Percentiles rank a stretch among this genome's conserved stretches.
Evolutionary conservation across 2,797 vertebrate genomes (phyloP).

Genomic region (Lophotriccus pileatus): DNA sequence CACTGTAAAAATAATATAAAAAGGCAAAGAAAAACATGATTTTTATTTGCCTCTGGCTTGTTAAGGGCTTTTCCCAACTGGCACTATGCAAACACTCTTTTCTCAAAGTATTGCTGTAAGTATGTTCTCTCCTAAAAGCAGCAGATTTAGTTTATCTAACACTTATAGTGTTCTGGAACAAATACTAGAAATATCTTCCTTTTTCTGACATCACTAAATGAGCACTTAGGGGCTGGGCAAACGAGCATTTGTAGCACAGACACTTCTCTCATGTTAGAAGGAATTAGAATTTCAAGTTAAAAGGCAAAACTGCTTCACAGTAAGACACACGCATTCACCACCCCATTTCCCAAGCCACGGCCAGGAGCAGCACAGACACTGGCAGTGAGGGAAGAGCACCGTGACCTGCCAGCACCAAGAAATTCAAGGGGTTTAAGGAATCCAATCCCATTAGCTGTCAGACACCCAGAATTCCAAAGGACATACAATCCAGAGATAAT

Average conservation of each 20-base stretch:
- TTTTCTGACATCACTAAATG: neutral
- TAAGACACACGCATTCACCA: neutral
- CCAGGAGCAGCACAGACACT: constrained; percentile 46
- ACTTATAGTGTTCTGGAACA: neutral
- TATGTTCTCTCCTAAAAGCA: neutral
- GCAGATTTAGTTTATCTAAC: neutral
- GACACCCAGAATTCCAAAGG: constrained; percentile 21
- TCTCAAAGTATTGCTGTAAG: neutral
- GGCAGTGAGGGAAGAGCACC: constrained; percentile 27
- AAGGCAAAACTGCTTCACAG: constrained; percentile 20
- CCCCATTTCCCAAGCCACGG: constrained; percentile 12
- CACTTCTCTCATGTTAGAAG: constrained; percentile 25
- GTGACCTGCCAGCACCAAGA: constrained; percentile 30
- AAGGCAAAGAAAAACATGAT: neutral
- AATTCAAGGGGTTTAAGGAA: constrained; percentile 6
- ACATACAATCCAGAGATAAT: neutral
- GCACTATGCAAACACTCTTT: neutral
- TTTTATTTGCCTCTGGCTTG: neutral
- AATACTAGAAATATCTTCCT: neutral
- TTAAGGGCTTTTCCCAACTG: neutral
- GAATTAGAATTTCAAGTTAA: constrained; percentile 56
- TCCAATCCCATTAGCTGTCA: constrained; percentile 14
- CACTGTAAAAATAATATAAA: neutral
- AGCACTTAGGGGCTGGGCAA: neutral
- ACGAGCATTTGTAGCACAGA: constrained; percentile 55